A percentile compares a stretch with the other conserved stretches of the same genome.
Evolutionary conservation across 2,797 vertebrate genomes (phyloP).

Genomic region (Glyptemys insculpta): DNA sequence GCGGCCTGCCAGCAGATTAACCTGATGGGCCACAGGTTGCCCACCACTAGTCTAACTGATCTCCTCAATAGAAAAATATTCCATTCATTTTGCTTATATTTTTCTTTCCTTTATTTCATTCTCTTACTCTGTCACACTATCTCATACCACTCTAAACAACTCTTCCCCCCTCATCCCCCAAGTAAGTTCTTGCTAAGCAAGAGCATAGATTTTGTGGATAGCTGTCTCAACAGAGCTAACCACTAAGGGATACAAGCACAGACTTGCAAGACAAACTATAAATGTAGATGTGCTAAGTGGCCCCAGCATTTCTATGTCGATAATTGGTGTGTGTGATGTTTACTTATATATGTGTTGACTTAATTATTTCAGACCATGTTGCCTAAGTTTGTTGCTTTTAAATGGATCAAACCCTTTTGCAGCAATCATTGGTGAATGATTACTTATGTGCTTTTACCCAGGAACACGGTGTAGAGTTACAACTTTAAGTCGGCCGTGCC

Average conservation of each 20-base stretch:
- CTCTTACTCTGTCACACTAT: not conserved
- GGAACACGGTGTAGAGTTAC: conserved; percentile 41
- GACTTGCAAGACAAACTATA: not conserved
- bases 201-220: not conserved
- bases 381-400: not conserved
- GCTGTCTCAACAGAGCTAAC: not conserved
- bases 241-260: not conserved
- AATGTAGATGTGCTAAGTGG: not conserved
- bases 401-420: conserved; percentile 13
- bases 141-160: not conserved
- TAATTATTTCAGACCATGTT: not conserved
- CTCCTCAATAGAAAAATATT: not conserved
- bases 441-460: conserved; percentile 2
- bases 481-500: conserved; percentile 56
- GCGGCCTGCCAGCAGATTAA: too few relatives aligned
- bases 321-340: not conserved
- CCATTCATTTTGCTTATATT: not conserved
- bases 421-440: not conserved
- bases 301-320: not conserved
- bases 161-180: not conserved
- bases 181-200: not conserved
- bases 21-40: too few relatives aligned
- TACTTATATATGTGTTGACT: not conserved
- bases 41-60: not conserved
- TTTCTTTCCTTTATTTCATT: not conserved